A percentile compares a stretch with the other conserved stretches of the same genome.
These are phyloP conservation scores for Apodemus agrarius DNA, from an alignment of 2,797 vertebrate genomes.

Conservation along the genomic window DNA sequence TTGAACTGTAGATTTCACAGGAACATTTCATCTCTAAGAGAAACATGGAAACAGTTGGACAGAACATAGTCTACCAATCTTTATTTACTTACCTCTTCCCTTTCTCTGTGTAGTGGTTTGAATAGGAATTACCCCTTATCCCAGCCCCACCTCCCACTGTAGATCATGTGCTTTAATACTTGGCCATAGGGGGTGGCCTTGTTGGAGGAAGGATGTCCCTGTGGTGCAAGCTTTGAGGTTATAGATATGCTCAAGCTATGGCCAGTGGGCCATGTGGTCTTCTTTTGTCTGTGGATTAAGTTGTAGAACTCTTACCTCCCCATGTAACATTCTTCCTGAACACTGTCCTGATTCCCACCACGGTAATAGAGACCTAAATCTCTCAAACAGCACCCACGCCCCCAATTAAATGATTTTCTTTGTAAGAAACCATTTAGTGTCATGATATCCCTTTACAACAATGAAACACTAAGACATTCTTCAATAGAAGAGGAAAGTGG, in stretches of 20 bases:
- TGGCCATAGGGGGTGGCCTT: neutral
- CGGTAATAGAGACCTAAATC: neutral
- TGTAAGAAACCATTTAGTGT: neutral
- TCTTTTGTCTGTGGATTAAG: neutral
- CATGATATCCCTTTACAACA: neutral
- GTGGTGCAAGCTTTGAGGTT: neutral
- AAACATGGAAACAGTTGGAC: neutral
- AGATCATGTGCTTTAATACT: neutral
- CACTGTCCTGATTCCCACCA: neutral
- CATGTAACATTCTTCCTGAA: neutral
- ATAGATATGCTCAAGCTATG: neutral
- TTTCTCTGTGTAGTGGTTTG: neutral
- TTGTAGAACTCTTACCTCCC: neutral
- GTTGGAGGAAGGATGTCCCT: neutral
- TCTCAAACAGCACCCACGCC: neutral
- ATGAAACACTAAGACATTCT: too few species aligned
- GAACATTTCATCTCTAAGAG: neutral
- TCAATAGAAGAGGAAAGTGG: neutral
- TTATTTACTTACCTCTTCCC: accelerated
- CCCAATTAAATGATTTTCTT: neutral
- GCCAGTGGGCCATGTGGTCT: neutral
- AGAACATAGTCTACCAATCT: neutral
- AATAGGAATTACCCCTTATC: neutral
- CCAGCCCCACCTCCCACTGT: neutral
- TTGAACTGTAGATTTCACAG: slow-evolving; percentile 8